phyloP scores from a whole-genome alignment of 1,140 invertebrate species.

The Chrysoperla carnea region DNA sequence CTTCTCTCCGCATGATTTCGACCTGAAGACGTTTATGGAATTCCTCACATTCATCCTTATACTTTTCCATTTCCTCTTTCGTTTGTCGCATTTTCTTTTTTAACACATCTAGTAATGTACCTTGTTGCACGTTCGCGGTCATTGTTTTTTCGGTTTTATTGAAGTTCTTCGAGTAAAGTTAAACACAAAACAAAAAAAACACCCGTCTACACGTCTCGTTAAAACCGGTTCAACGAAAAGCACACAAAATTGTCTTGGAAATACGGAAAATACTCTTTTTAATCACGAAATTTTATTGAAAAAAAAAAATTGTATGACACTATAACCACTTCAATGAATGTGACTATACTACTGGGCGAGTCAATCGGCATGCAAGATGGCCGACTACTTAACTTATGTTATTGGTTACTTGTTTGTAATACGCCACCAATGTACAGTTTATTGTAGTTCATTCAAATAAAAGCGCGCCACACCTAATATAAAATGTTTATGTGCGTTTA shows the following conservation, averaged over 20 bases:
- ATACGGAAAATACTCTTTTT: not conserved
- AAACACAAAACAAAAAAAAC: constrained; percentile 1
- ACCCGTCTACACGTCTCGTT: not conserved
- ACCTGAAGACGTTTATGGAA: constrained; percentile 76
- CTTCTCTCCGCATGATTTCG: constrained; percentile 81
- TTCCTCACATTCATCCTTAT: constrained; percentile 90
- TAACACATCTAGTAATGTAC: constrained; percentile 80
- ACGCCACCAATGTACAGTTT: too few species aligned
- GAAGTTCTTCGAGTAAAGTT: not conserved
- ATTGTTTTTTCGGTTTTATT: constrained; percentile 37
- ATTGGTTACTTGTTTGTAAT: too few species aligned
- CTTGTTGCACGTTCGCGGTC: constrained; percentile 72
- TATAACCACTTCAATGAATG: constrained; percentile 3
- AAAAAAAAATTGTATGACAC: constrained; percentile 4
- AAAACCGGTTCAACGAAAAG: not conserved
- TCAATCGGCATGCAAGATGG: constrained; percentile 11
- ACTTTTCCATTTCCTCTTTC: constrained; percentile 94
- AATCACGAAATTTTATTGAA: not conserved
- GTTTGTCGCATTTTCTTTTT: constrained; percentile 99
- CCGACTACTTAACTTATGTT: not conserved
- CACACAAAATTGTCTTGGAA: not conserved
- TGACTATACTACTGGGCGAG: constrained; percentile 15
- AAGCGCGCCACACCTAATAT: too few species aligned
- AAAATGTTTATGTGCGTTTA: too few species aligned
- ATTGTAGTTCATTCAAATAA: too few species aligned